phyloP scores from a whole-genome alignment of 2,888 invertebrate species.

The Gandaritis pyraliata region DNA sequence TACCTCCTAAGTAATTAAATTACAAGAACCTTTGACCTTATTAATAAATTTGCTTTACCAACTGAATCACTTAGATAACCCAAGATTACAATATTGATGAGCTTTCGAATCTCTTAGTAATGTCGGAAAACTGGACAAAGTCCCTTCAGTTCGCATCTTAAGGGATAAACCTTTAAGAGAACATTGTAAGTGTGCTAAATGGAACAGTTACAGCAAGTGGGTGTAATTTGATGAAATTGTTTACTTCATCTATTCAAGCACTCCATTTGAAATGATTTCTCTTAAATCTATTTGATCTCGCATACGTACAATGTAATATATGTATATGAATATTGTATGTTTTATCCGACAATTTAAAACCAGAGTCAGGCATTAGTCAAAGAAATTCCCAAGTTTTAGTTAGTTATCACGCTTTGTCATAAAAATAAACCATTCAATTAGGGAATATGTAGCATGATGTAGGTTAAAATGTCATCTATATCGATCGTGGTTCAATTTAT shows the following conservation, averaged over 20 bases:
- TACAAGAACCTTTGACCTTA: conserved; percentile 13
- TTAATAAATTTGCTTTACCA: conserved; percentile 19
- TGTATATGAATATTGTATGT: no score
- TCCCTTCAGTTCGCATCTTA: conserved; percentile 44
- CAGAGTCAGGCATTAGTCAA: not conserved
- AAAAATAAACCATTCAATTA: not conserved
- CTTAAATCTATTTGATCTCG: no score
- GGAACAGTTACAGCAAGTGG: conserved; percentile 23
- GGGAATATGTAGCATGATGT: not conserved
- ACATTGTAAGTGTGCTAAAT: conserved; percentile 38
- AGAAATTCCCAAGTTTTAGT: not conserved
- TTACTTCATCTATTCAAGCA: no score
- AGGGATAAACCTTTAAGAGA: conserved; percentile 46
- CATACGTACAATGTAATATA: no score
- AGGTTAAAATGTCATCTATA: not conserved
- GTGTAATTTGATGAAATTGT: conserved; percentile 19
- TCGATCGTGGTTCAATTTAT: not conserved
- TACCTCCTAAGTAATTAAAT: conserved; percentile 10
- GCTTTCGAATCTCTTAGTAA: conserved; percentile 61
- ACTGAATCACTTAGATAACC: conserved; percentile 30
- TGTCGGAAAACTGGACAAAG: conserved; percentile 63
- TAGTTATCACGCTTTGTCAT: not conserved
- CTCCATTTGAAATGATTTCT: no score
- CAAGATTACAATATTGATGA: conserved; percentile 61
- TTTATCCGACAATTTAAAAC: no score